Evolutionary conservation across 2,888 invertebrate species (phyloP).

Genomic region (Galerucella nymphaeae): DNA sequence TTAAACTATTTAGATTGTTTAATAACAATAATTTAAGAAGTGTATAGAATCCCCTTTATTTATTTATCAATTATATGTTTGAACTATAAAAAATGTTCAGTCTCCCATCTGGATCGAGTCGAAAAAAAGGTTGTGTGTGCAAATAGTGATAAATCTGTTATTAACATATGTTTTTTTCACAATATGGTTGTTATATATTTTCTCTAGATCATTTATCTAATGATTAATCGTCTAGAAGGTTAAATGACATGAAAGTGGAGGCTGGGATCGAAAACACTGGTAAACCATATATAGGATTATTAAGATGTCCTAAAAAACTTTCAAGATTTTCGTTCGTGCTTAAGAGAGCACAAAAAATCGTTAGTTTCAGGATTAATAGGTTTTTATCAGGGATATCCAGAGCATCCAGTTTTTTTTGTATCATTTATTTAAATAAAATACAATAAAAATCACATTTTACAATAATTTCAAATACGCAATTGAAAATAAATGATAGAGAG

Average conservation of each 20-base stretch:
- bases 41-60: too few species aligned
- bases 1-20: too few species aligned
- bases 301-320: constrained; percentile 32
- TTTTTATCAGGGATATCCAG: neutral
- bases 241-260: constrained; percentile 38
- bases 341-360: constrained; percentile 19
- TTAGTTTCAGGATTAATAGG: constrained; percentile 12
- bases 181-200: constrained; percentile 33
- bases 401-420: neutral
- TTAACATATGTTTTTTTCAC: constrained; percentile 32
- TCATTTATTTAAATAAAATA: too few species aligned
- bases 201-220: constrained; percentile 30
- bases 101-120: neutral
- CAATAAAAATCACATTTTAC: too few species aligned
- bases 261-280: constrained; percentile 29
- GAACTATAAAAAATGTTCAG: constrained; percentile 7
- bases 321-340: constrained; percentile 25
- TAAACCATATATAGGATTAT: constrained; percentile 30
- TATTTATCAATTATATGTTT: constrained; percentile 1
- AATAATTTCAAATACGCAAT: too few species aligned
- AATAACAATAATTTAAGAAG: too few species aligned
- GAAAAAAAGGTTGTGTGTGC: constrained; percentile 26
- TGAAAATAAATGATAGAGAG: too few species aligned
- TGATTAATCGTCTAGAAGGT: constrained; percentile 39
- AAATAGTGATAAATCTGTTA: constrained; percentile 33